Evolutionary conservation across 92 coral and sea anemone genomes (phyloP).

Genomic region (Paragorgia papillata): DNA sequence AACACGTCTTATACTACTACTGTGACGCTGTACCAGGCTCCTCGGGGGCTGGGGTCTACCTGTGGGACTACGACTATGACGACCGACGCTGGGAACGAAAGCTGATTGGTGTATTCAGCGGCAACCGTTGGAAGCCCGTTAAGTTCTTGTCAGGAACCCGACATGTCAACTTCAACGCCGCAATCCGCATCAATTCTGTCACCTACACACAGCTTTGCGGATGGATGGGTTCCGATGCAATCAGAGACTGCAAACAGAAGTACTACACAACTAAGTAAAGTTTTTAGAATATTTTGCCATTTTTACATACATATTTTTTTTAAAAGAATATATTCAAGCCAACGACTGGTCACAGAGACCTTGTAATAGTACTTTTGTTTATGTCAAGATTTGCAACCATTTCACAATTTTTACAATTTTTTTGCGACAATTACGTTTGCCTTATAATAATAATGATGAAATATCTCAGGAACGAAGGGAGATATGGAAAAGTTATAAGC

Average conservation of each 20-base stretch:
- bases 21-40: constrained; percentile 94
- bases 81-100: constrained; percentile 54
- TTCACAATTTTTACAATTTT: too few species aligned
- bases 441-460: too few species aligned
- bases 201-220: constrained; percentile 82
- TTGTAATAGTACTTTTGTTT: too few species aligned
- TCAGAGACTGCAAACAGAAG: constrained; percentile 20
- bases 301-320: too few species aligned
- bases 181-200: constrained; percentile 70
- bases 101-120: constrained; percentile 87
- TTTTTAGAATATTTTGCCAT: too few species aligned
- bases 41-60: constrained; percentile 95
- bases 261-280: not conserved
- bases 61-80: constrained; percentile 46
- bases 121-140: constrained; percentile 73
- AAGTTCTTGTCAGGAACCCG: constrained; percentile 64
- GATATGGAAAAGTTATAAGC: too few species aligned
- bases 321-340: too few species aligned
- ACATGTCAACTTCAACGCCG: constrained; percentile 78
- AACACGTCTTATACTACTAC: constrained; percentile 77
- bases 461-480: too few species aligned
- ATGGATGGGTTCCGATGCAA: constrained; percentile 74
- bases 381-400: too few species aligned
- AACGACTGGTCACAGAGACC: too few species aligned
- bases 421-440: too few species aligned